Evolutionary conservation across 2,797 vertebrate species (phyloP), one percentile per base, ranked within the genome.

Genomic region (Alcedo quadribrachys): DNA sequence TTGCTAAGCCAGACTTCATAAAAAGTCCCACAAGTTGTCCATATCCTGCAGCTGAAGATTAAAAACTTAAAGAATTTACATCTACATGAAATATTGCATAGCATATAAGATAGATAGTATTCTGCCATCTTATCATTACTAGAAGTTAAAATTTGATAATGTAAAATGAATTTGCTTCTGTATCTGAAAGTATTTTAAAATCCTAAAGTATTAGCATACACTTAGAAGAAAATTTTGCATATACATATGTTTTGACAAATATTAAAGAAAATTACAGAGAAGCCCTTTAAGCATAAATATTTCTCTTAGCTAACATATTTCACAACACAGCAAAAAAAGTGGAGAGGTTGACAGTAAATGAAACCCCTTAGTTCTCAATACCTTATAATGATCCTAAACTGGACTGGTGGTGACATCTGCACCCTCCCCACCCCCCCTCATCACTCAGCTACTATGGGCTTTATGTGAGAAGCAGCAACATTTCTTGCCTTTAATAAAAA

Each of bases 391-490:
- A 66, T 45, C 53, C 24, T 79, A 55, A 88, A 89, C 28, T 1
- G 2, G 32, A 21, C 27, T 33, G 30, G n/a, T 33, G 30, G n/a
- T 8, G 2, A 40, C 0, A 1, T n/a, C 6, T n/a, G 73, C 28
- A 25, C 32, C 78, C 50, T 7, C 50, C 50, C 8, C 27, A 30
- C 50, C 25, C 48, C 48, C 8, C 48, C 37, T 40, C 8, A 18
- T 57, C 19, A 11, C 57, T 33, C 42, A 15, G 53, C 32, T 40
- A 20, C 57, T n/a, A 24, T 11, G n/a, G 15, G 9, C 25, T 63
- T 69, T 24, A 27, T 4, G 16, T 25, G 27, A 73, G 67, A 76
- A 40, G 27, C 60, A 69, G 43, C 15, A 40, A 65, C 11, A 43
- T 12, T 50, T 71, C 61, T 53, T 51, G 43, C 48, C 66, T 91